Conservation (phyloP, 2,888 invertebrate species). For the Molanna angustata region DNA sequence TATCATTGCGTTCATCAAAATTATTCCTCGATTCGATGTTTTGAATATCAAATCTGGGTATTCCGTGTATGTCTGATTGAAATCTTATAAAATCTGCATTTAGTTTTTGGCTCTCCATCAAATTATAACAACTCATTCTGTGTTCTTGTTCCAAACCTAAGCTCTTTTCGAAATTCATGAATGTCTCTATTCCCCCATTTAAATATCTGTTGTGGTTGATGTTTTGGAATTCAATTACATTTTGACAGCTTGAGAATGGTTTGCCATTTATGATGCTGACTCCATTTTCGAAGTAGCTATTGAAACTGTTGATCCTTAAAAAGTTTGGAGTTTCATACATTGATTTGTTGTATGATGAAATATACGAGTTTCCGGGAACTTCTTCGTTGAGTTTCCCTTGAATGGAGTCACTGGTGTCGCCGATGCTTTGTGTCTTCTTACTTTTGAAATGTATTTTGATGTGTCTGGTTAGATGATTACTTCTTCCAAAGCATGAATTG, state of each 20-base stretch:
- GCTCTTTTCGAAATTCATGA: background rate
- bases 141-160: constrained; percentile 12
- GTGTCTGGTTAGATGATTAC: constrained; percentile 29
- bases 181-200: constrained; percentile 4
- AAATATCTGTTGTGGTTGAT: constrained; percentile 9
- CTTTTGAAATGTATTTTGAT: constrained; percentile 29
- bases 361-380: background rate
- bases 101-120: background rate
- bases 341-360: background rate
- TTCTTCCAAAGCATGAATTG: constrained; percentile 28
- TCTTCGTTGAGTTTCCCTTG: background rate
- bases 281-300: no score
- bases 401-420: background rate
- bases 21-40: constrained; percentile 3
- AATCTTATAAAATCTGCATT: constrained; percentile 13
- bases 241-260: no score
- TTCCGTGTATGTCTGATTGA: constrained; percentile 9
- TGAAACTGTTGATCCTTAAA: background rate
- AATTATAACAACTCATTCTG: constrained; percentile 3
- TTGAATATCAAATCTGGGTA: constrained; percentile 1
- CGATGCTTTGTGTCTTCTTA: constrained; percentile 13
- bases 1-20: constrained; percentile 10
- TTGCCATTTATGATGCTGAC: no score
- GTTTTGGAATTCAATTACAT: no score
- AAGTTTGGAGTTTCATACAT: background rate